phyloP scores from a whole-genome alignment of 2,888 invertebrate species.

The Aleiodes testaceus region DNA sequence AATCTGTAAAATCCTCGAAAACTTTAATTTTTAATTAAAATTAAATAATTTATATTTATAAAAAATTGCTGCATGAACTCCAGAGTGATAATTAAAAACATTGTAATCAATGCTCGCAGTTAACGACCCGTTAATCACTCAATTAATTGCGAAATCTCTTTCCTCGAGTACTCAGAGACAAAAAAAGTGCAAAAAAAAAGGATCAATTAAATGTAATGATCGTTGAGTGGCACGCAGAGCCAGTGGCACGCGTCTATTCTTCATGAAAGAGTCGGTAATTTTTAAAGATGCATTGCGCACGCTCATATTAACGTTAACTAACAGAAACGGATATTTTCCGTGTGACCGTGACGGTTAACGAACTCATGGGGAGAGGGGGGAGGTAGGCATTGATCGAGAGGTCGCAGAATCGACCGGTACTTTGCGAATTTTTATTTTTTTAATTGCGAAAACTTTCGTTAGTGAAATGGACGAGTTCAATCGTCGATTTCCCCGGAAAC shows the following conservation, averaged over 20 bases:
- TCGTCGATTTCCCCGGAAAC: too few species aligned
- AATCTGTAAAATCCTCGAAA: too few species aligned
- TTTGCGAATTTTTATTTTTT: background rate
- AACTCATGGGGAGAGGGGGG: constrained; percentile 55
- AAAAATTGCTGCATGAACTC: background rate
- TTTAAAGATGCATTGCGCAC: constrained; percentile 2
- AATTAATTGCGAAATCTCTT: constrained; percentile 5
- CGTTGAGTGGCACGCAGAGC: constrained; percentile 26
- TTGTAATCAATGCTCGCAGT: background rate
- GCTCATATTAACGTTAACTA: constrained; percentile 29
- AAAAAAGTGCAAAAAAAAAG: constrained; percentile 23
- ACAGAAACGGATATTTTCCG: constrained; percentile 47
- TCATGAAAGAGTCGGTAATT: constrained; percentile 20
- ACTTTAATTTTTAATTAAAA: too few species aligned
- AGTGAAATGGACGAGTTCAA: background rate
- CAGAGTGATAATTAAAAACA: constrained; percentile 1
- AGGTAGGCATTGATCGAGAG: constrained; percentile 15
- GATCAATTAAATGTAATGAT: constrained; percentile 37
- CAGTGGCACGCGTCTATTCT: constrained; percentile 31
- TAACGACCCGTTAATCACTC: background rate
- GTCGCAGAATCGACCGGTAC: constrained; percentile 16
- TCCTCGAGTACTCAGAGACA: constrained; percentile 4
- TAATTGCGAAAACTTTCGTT: background rate
- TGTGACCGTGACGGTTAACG: constrained; percentile 68
- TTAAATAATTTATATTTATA: too few species aligned